Evolutionary conservation across 2,113 vertebrate species (phyloP), one percentile per base, ranked within the genome.

Genomic region (Recurvirostra avosetta): DNA sequence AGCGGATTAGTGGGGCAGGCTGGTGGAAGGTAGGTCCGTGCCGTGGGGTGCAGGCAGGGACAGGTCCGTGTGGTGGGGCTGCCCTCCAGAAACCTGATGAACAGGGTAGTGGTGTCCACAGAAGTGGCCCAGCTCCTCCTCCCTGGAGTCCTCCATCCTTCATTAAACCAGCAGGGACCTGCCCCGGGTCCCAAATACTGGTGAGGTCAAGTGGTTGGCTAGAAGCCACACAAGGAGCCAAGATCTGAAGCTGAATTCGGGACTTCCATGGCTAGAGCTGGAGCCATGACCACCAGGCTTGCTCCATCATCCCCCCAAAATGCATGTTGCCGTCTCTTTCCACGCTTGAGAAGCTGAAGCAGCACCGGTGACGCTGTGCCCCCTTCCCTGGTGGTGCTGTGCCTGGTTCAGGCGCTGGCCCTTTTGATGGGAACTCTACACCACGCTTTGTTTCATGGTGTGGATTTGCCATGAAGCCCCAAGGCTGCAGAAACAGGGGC

Each of bases 381-480:
- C 40, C 25, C 45, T 43, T 52, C 47, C 36, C 70, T 38, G 63
- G 47, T 2, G 1, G 18, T 15, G 52, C 72, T 40, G 29, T n/a
- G 73, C 65, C 70, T 0, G 4, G 7, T n/a, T 20, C 89, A 79
- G 75, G 8, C 0, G 0, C 52, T 29, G 78, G 32, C 25, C 66
- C 2, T 0, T 34, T 43, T 5, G 58, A 2, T 3, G 18, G 67
- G 11, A 2, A 2, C 3, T 73, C 53, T 52, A 14, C 61, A 27
- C 41, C 71, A 21, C 0, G 0, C 15, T 55, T 85, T 32, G 21
- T 40, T 49, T 34, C 15, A 2, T 8, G 66, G 47, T 17, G 71
- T 22, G 61, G 66, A 4, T 9, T 32, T 34, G 1, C 62, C 3
- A 0, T 7, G 59, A 56, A 30, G 36, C 13, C n/a, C 49, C 25